These are phyloP conservation scores for Drosophila triauraria DNA, from an alignment of 1,140 invertebrate species.

Conservation along the genomic window DNA sequence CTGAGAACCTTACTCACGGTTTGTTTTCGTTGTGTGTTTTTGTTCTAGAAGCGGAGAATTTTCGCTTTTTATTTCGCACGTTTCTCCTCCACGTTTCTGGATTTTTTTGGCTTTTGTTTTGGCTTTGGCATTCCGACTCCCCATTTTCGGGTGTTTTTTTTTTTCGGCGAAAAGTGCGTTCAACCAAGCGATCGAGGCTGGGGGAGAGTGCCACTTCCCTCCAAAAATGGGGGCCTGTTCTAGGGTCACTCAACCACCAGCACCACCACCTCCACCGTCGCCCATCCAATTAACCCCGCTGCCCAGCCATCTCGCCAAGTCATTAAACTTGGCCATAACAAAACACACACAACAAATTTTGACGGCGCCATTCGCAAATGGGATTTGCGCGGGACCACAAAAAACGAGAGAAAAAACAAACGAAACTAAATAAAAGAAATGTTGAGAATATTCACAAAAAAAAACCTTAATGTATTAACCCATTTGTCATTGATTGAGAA, in stretches of 20 bases:
- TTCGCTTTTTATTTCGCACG: slow-evolving; percentile 64
- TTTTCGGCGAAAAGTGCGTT: background rate
- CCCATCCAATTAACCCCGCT: background rate
- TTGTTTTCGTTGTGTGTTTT: slow-evolving; percentile 54
- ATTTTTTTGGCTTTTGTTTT: slow-evolving; percentile 70
- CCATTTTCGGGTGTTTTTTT: slow-evolving; percentile 3
- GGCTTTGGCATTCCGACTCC: slow-evolving; percentile 55
- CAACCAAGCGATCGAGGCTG: slow-evolving; percentile 31
- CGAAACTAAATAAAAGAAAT: background rate
- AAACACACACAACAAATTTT: slow-evolving; percentile 3
- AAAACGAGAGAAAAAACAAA: background rate
- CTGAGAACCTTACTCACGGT: slow-evolving; percentile 64
- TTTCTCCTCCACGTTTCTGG: slow-evolving; percentile 38
- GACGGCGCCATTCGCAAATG: slow-evolving; percentile 24
- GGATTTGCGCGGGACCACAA: slow-evolving; percentile 10
- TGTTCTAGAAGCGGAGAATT: slow-evolving; percentile 51
- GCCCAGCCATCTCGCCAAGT: slow-evolving; percentile 3
- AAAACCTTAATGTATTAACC: slow-evolving; percentile 18
- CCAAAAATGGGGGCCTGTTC: slow-evolving; percentile 19
- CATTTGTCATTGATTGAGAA: slow-evolving; percentile 9
- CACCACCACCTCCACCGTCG: background rate
- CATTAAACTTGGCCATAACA: slow-evolving; percentile 37
- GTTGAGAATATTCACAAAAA: background rate
- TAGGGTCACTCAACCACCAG: slow-evolving; percentile 18
- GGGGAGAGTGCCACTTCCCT: slow-evolving; percentile 14